A percentile compares a stretch with the other conserved stretches of the same genome.
Evolutionary conservation across 2,113 vertebrate species (phyloP).

Genomic region (Equus przewalskii): DNA sequence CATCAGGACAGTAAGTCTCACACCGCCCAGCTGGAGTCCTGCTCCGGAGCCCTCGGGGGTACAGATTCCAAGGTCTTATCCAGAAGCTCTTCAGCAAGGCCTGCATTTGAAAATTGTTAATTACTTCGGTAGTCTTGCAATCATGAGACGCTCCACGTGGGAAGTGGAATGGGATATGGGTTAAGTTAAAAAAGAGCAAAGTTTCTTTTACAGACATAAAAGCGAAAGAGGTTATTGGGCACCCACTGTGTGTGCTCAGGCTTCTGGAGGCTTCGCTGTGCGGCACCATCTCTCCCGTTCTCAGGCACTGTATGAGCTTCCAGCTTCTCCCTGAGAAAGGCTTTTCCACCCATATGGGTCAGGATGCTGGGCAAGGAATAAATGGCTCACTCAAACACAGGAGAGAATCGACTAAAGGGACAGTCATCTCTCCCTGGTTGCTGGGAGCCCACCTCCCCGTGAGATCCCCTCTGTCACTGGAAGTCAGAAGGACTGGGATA

Average conservation of each 20-base stretch:
- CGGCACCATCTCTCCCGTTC: neutral
- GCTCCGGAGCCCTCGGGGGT: neutral
- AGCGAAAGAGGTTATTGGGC: neutral
- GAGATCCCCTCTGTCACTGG: neutral
- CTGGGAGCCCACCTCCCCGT: neutral
- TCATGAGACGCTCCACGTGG: neutral
- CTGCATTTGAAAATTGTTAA: neutral
- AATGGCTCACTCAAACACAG: neutral
- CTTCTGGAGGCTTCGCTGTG: rapidly evolving
- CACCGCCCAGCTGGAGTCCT: neutral
- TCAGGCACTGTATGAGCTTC: neutral
- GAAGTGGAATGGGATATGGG: neutral
- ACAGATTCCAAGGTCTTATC: neutral
- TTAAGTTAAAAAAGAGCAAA: neutral
- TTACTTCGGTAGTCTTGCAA: neutral
- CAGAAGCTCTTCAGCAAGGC: conserved; percentile 11
- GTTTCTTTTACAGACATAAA: neutral
- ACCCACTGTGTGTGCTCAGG: neutral
- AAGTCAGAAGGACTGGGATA: neutral
- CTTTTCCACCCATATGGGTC: neutral
- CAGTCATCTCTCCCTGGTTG: neutral
- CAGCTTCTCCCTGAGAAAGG: neutral
- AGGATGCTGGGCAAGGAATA: neutral
- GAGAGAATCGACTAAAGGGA: neutral
- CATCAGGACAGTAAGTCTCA: neutral